Conservation (phyloP, 2,888 invertebrate species). For the Watsonalla cultraria region DNA sequence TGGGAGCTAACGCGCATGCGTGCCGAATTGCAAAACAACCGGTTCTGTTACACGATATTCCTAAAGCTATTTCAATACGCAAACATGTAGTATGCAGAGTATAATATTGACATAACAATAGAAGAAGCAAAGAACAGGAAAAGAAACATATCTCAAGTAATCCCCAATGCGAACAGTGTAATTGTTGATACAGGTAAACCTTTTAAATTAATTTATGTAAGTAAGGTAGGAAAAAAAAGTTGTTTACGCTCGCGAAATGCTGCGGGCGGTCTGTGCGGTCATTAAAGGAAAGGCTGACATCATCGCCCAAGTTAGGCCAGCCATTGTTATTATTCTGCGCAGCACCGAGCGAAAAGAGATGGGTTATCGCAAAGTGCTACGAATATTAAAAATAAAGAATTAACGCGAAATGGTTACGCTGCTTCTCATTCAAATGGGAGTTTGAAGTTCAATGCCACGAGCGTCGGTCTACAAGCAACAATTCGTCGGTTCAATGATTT, state of each 20-base stretch:
- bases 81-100: constrained; percentile 30
- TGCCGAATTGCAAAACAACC: constrained; percentile 61
- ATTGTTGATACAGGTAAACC: constrained; percentile 15
- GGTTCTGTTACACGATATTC: constrained; percentile 44
- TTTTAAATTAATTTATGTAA: constrained; percentile 21
- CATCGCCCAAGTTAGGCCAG: constrained; percentile 63
- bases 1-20: constrained; percentile 47
- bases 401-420: constrained; percentile 38
- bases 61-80: constrained; percentile 49
- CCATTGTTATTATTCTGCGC: constrained; percentile 60
- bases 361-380: constrained; percentile 51
- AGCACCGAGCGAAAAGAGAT: constrained; percentile 57
- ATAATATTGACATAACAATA: constrained; percentile 24
- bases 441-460: constrained; percentile 67
- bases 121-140: constrained; percentile 23
- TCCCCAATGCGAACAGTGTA: no score
- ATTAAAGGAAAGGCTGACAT: constrained; percentile 71
- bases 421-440: constrained; percentile 32
- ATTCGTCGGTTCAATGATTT: constrained; percentile 53
- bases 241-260: constrained; percentile 57
- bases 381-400: constrained; percentile 56
- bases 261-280: constrained; percentile 47
- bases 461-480: constrained; percentile 49
- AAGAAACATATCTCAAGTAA: constrained; percentile 20
- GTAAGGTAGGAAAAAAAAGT: constrained; percentile 37